These are phyloP conservation scores for Neodontobutis hainanensis DNA, from an alignment of 2,113 vertebrate species.

Conservation along the genomic window DNA sequence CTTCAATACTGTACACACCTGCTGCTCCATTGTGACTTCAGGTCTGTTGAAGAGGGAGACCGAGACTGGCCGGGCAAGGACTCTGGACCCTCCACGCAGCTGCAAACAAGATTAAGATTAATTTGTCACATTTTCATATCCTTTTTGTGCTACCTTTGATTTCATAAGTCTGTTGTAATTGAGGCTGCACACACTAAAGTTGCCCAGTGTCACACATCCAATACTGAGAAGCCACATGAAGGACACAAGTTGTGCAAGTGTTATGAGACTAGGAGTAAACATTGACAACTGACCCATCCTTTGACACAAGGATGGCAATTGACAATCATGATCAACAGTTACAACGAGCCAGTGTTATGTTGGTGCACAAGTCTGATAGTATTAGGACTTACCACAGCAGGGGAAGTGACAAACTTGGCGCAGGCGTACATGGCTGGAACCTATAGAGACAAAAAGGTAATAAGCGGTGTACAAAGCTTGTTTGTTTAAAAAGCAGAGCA, in stretches of 20 bases:
- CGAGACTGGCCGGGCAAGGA: constrained; percentile 77
- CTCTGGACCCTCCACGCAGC: constrained; percentile 81
- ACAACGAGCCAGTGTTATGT: no score
- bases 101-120: constrained; percentile 17
- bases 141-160: no score
- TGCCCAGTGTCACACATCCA: neutral
- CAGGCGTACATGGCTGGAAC: constrained; percentile 81
- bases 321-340: neutral
- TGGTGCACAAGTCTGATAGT: no score
- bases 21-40: constrained; percentile 74
- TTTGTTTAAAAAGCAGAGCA: no score
- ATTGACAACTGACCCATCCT: constrained; percentile 8
- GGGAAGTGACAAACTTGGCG: constrained; percentile 79
- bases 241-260: neutral
- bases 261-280: neutral
- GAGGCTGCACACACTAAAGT: no score
- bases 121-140: neutral
- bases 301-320: neutral
- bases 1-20: constrained; percentile 53
- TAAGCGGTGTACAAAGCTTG: neutral
- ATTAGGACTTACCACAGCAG: constrained; percentile 78
- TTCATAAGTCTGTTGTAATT: no score
- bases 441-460: constrained; percentile 40
- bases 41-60: constrained; percentile 77
- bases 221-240: constrained; percentile 15